Evolutionary conservation across 2,888 invertebrate species (phyloP), one percentile per base, ranked within the genome.

Genomic region (Dichetophora obliterata): DNA sequence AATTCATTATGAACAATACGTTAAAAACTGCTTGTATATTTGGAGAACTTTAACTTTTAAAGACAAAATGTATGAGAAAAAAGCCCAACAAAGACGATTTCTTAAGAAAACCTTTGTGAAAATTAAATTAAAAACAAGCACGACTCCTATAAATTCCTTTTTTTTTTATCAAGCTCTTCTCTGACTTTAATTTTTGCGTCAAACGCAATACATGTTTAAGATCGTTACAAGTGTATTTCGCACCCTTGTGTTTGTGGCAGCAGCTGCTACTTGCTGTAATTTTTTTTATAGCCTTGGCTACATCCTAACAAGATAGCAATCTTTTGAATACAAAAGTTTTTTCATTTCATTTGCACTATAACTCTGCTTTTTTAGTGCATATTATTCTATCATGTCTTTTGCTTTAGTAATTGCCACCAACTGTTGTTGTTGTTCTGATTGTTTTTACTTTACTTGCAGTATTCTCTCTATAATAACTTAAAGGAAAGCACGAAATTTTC

Each of bases 241-340:
- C 22, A 22, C 19, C 11, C 19, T 22, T 61, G 31, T 27, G 16
- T 61, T 31, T 27, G 31, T 24, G 19, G 22, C 22, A 19, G 54
- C 54, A 54, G 19, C 22, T 63, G 74, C 52, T 65, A 74, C 43
- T 75, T 66, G 54, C 31, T 65, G 65, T 0, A 11, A n/a, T 69
- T 66, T 57, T 70, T 43, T n/a, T 61, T 9, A 27, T 61, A 27
- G 5, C 27, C 19, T 61, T 31, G 9, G 63, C 63, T 37, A 65
- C 19, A 65, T 34, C 34, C 34, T n/a, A 37, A 65, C 63, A 65
- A 65, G 63, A 65, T 65, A 65, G 31, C 31, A 65, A 34, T 65
- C 34, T 34, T 27, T 31, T 34, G 5, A 54, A 6, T 19, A 54
- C 22, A 19, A 19, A 19, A 19, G 3, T 54, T 54, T 54, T n/a